phyloP scores from a whole-genome alignment of 2,888 invertebrate species.

The Platycheirus albimanus region DNA sequence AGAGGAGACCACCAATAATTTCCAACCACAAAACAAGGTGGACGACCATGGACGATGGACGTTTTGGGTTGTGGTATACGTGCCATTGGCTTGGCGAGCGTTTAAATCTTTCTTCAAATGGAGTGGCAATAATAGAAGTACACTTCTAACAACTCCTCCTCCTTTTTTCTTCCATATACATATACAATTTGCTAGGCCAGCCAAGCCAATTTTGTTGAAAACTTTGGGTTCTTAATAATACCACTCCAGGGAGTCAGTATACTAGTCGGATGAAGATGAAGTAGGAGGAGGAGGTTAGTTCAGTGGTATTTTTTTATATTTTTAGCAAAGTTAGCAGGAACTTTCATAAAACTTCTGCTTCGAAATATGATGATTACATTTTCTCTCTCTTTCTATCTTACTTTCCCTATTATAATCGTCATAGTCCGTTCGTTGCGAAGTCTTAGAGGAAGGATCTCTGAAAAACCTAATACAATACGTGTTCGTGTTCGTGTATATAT shows the following conservation, averaged over 20 bases:
- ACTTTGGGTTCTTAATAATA: conserved; percentile 42
- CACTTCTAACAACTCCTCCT: background rate
- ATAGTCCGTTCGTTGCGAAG: background rate
- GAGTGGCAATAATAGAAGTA: conserved; percentile 60
- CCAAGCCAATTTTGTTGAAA: conserved; percentile 30
- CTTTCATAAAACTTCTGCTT: conserved; percentile 28
- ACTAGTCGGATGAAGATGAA: too few relatives aligned
- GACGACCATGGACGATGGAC: background rate
- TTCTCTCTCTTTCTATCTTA: conserved; percentile 3
- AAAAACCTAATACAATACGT: conserved; percentile 23
- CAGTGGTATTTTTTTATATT: too few relatives aligned
- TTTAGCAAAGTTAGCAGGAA: conserved; percentile 34
- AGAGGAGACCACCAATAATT: conserved; percentile 40
- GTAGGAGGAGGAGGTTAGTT: background rate
- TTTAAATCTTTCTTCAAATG: conserved; percentile 51
- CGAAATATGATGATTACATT: conserved; percentile 54
- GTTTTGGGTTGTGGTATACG: background rate
- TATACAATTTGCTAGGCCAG: background rate
- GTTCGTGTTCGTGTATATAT: too few relatives aligned
- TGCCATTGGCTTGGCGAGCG: conserved; percentile 23
- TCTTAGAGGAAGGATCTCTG: background rate
- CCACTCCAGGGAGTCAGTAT: background rate
- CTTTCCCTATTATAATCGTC: too few relatives aligned
- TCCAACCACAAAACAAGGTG: conserved; percentile 48
- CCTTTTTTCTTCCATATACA: too few relatives aligned